A percentile compares a stretch with the other conserved stretches of the same genome.
Evolutionary conservation across 1,140 invertebrate species (phyloP).

Genomic region (Delia radicum): DNA sequence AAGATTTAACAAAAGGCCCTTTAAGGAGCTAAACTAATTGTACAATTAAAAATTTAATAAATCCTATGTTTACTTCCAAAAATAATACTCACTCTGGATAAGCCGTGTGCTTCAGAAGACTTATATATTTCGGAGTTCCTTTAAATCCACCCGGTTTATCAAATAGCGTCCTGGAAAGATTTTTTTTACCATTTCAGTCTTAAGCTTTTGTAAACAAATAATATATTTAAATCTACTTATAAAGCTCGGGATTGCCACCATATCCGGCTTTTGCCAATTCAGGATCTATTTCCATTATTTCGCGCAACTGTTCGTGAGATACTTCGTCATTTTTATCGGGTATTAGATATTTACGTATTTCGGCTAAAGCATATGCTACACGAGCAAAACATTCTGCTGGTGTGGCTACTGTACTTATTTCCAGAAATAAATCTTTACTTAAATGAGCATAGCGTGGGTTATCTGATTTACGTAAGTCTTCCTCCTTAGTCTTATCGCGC

Average conservation of each 20-base stretch:
- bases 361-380: constrained; percentile 84
- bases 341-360: constrained; percentile 69
- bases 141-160: not conserved
- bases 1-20: no score
- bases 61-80: not conserved
- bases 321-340: constrained; percentile 80
- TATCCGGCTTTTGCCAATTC: constrained; percentile 46
- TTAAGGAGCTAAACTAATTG: no score
- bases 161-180: constrained; percentile 9
- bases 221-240: no score
- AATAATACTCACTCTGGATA: not conserved
- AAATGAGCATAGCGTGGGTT: constrained; percentile 93
- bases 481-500: constrained; percentile 86
- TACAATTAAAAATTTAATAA: no score
- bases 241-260: constrained; percentile 41
- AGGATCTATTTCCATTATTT: constrained; percentile 63
- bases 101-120: constrained; percentile 10
- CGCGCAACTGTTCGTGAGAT: constrained; percentile 73
- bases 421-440: constrained; percentile 89
- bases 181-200: not conserved
- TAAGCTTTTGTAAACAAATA: no score
- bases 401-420: constrained; percentile 85
- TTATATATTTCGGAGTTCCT: constrained; percentile 11
- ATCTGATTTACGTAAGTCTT: constrained; percentile 79
- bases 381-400: constrained; percentile 89